These are phyloP conservation scores for Ceratothoa steindachneri DNA, from an alignment of 2,888 invertebrate genomes.

Conservation along the genomic window DNA sequence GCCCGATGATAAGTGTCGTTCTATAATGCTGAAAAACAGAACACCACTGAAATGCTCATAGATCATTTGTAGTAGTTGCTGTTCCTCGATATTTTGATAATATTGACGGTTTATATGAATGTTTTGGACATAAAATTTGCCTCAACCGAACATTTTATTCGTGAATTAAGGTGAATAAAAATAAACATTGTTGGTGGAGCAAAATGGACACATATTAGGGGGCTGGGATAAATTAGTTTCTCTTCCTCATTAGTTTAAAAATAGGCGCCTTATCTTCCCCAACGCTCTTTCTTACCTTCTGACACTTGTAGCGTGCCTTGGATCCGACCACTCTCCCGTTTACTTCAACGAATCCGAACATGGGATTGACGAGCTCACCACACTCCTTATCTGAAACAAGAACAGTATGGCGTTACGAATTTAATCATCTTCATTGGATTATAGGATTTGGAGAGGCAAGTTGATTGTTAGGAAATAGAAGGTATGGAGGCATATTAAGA, in stretches of 20 bases:
- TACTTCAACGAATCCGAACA: constrained; percentile 35
- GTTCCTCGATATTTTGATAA: not conserved
- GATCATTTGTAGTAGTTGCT: not conserved
- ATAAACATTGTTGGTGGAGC: no score
- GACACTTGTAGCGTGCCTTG: constrained; percentile 28
- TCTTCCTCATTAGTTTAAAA: no score
- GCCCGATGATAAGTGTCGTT: no score
- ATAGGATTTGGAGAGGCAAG: not conserved
- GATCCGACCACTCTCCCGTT: constrained; percentile 31
- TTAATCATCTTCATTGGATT: not conserved
- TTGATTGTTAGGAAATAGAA: not conserved
- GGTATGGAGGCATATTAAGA: not conserved
- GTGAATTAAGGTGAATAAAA: not conserved
- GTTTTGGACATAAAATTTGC: not conserved
- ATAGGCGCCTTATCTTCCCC: no score
- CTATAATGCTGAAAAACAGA: no score
- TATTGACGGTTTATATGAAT: not conserved
- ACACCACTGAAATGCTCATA: no score
- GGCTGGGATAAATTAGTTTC: no score
- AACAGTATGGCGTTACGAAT: not conserved
- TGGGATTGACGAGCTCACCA: constrained; percentile 40
- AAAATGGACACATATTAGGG: no score
- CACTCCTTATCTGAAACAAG: constrained; percentile 43
- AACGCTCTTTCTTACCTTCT: constrained; percentile 42
- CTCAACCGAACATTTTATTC: not conserved